Evolutionary conservation across 2,888 invertebrate genomes (phyloP), one percentile per base, ranked within the genome.

Genomic region (Zootermopsis nevadensis): DNA sequence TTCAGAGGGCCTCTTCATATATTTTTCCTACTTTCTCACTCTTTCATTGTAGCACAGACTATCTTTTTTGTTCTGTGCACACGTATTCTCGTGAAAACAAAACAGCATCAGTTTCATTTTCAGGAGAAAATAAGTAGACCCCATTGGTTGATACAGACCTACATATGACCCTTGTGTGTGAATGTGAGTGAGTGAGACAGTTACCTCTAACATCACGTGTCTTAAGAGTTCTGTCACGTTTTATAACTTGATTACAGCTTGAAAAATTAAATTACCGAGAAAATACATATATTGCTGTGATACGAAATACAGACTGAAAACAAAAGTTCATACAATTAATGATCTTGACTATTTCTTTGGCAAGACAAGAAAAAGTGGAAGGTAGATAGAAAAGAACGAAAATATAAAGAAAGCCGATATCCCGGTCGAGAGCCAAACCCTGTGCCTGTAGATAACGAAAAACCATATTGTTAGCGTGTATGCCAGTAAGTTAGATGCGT

Each of bases 11-110:
- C 69, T 69, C 3, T 19, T 30, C 30, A 69, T 69, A 69, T 74
- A n/a, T 74, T 38, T 35, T 38, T 74, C 19, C n/a, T 38, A n/a
- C 74, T 42, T 38, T 74, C n/a, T 38, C 74, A n/a, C n/a, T 24
- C 74, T 31, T 74, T 35, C 69, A 33, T n/a, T 33, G 4, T n/a
- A 33, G 38, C 22, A 38, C 38, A 35, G 31, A 42, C n/a, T 33
- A 38, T 74, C 24, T 74, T 74, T 38, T n/a, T 74, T 27, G n/a
- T 30, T 74, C 74, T 38, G 27, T 27, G 60, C 6, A 60, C 60
- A 60, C 60, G 60, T 27, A 60, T 60, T 1, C 60, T n/a, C 27
- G 60, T 60, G 60, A n/a, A 27, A 60, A 60, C 60, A 60, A 60
- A 60, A 60, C 60, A 27, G 6, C 60, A 60, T 1, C 3, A 60